These are phyloP conservation scores for Plutella xylostella DNA, from an alignment of 2,888 invertebrate genomes.

Conservation along the genomic window DNA sequence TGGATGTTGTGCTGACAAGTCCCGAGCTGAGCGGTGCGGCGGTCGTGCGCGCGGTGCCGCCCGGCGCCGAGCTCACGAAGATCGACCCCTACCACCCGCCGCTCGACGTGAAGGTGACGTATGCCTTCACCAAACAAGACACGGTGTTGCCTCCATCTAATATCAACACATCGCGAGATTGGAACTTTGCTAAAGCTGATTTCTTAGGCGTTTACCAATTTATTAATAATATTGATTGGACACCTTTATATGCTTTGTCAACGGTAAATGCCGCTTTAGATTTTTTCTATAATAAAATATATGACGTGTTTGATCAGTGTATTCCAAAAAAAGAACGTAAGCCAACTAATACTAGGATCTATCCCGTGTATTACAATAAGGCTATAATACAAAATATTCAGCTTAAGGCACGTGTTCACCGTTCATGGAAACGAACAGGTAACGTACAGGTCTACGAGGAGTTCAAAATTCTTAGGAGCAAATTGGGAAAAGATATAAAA, in stretches of 20 bases:
- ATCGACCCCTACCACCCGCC: constrained; percentile 3
- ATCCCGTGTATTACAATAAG: not conserved
- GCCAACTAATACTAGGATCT: not conserved
- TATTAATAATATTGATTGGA: not conserved
- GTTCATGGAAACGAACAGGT: not conserved
- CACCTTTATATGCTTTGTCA: not conserved
- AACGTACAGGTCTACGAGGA: not conserved
- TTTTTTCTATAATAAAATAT: not conserved
- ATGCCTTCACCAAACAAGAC: too few relatives aligned
- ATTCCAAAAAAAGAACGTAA: not conserved
- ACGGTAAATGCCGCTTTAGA: constrained; percentile 2
- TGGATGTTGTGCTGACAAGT: constrained; percentile 5
- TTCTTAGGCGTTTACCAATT: not conserved
- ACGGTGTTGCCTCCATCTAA: not conserved
- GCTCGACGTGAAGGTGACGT: not conserved
- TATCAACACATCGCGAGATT: not conserved
- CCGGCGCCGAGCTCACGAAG: not conserved
- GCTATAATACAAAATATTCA: not conserved
- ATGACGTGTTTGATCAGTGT: too few relatives aligned
- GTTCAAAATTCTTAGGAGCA: not conserved
- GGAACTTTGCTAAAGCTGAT: constrained; percentile 2
- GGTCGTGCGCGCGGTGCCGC: not conserved
- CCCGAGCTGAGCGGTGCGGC: not conserved
- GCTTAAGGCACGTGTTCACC: not conserved
- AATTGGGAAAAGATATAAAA: not conserved